These are phyloP conservation scores for Pagrus major DNA, from an alignment of 2,113 vertebrate genomes.

Conservation along the genomic window DNA sequence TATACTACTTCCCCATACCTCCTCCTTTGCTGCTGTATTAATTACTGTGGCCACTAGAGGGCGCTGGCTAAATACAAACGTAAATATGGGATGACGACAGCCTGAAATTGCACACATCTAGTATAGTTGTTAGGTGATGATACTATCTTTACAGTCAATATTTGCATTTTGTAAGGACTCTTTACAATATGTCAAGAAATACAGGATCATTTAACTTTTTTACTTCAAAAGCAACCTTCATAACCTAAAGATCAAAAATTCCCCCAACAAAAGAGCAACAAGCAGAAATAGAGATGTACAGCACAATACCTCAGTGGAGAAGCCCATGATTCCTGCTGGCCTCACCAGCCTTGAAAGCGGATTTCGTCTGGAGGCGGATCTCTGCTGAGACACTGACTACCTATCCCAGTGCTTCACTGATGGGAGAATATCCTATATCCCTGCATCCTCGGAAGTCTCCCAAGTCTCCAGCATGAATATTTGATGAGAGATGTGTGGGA, in stretches of 20 bases:
- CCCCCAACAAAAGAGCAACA: background rate
- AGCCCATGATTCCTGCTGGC: constrained; percentile 15
- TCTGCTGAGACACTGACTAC: constrained; percentile 55
- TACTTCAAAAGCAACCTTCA: constrained; percentile 29
- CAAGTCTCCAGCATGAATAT: constrained; percentile 86
- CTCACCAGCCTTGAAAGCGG: background rate
- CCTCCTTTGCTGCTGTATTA: too few species aligned
- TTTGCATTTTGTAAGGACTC: background rate
- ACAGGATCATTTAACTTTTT: constrained; percentile 3
- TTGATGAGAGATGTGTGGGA: constrained; percentile 83
- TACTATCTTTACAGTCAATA: background rate
- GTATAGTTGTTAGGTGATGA: background rate
- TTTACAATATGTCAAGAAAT: constrained; percentile 31
- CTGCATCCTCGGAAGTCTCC: constrained; percentile 76
- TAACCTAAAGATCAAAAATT: constrained; percentile 1
- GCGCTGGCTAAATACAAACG: too few species aligned
- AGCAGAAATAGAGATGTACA: constrained; percentile 39
- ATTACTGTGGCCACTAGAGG: too few species aligned
- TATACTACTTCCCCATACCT: too few species aligned
- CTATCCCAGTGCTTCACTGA: constrained; percentile 46
- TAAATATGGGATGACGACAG: too few species aligned
- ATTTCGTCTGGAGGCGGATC: constrained; percentile 24
- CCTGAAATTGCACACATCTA: background rate
- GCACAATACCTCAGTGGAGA: constrained; percentile 44
- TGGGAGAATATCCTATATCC: constrained; percentile 68